These are phyloP conservation scores for Brienomyrus longianalis DNA, from an alignment of 2,113 vertebrate genomes.

Conservation along the genomic window DNA sequence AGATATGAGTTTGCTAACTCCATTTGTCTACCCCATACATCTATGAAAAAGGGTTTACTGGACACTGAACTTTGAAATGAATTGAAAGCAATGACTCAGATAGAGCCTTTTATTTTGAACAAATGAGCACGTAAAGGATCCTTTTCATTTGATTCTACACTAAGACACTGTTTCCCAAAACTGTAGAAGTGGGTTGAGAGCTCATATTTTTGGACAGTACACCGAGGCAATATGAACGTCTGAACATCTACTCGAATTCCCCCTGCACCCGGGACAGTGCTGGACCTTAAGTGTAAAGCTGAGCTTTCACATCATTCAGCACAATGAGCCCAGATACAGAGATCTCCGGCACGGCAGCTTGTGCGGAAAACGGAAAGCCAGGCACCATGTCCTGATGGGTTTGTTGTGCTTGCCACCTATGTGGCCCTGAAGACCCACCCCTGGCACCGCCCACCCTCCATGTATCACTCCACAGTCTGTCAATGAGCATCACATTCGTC, in stretches of 20 bases:
- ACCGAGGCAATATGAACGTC: not conserved
- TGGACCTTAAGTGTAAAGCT: not conserved
- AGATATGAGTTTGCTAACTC: not conserved
- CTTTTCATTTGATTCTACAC: slow-evolving; percentile 11
- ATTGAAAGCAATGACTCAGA: slow-evolving; percentile 10
- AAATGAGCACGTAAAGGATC: slow-evolving; percentile 1
- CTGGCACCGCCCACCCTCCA: not conserved
- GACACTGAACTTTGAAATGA: not conserved
- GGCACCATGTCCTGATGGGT: slow-evolving; percentile 27
- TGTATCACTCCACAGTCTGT: slow-evolving; percentile 20
- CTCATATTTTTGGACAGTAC: not conserved
- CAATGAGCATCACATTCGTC: not conserved
- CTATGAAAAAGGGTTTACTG: not conserved
- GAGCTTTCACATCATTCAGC: not conserved
- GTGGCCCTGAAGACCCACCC: slow-evolving; percentile 19
- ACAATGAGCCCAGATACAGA: not conserved
- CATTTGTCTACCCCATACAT: slow-evolving; percentile 12
- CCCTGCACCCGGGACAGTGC: not conserved
- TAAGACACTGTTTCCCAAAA: not conserved
- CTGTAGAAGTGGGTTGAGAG: not conserved
- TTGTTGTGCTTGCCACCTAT: slow-evolving; percentile 29
- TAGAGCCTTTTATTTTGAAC: not conserved
- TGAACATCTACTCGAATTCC: not conserved
- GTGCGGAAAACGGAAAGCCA: slow-evolving; percentile 21
- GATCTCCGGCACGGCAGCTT: not conserved